Base-by-base conservation (phyloP, 2,888 invertebrate genomes). In the Taenaris catops region DNA sequence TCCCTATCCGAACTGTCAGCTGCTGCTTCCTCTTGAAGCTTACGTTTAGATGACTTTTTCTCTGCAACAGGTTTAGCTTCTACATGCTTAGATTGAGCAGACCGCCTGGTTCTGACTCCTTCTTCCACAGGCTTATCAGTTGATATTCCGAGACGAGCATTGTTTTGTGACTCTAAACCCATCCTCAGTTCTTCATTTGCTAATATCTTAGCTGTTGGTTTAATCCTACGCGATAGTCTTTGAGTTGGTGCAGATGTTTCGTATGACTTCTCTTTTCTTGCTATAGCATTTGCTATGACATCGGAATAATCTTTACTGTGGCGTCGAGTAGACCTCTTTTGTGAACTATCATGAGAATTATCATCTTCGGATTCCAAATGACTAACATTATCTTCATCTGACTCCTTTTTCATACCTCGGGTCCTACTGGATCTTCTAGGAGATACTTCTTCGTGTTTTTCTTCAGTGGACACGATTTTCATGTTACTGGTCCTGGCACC, bases 201-300 rank as follows among this genome's bases (percentile, higher is more conserved):
- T 10, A 92, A 68, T 25, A 91, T 88, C 64, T 92, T 92, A 3
- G 90, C 88, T 1, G 92, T 92, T 3, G 91, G 91, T 58, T 92
- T 92, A 32, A 92, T 89, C 34, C 90, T 86, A 2, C 91, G 80
- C 0, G 79, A 76, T 4, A 71, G 44, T 7, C 83, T 53, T 34
- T 73, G 73, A 1, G 68, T 58, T 1, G 72, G 59, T 1, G 53
- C 44, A 6, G 79, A 68, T 23, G 48, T 55, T 2, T 90, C 90
- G 51, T 91, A 92, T 0, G 90, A 90, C 50, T 92, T 93, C 60
- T 93, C 92, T 59, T 93, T 93, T 6, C 92, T 83, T 0, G 92
- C 92, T 52, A 93, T 93, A 4, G 93, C 92, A 65, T 89, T 91
- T 43, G 92, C 91, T 9, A 93, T 65, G 14, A 92, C 88, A 27